Percentiles rank a stretch among this genome's conserved stretches.
Conservation (phyloP, 2,797 vertebrate species). For the Antrozous pallidus region DNA sequence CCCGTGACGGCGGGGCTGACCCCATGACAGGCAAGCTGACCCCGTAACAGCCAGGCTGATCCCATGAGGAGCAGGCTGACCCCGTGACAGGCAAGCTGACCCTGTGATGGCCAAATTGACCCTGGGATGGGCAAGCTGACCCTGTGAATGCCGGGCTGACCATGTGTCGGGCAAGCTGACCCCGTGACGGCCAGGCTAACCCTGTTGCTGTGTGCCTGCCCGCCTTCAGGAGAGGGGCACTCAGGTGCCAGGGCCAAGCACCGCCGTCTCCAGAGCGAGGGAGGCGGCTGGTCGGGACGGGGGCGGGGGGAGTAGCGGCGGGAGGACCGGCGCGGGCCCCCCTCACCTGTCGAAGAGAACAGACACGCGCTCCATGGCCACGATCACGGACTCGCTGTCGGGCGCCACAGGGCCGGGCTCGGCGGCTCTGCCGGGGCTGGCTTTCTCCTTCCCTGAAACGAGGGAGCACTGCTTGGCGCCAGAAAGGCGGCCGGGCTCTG, state of each 20-base stretch:
- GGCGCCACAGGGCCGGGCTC: slow-evolving; percentile 90
- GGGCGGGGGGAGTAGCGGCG: rapidly evolving
- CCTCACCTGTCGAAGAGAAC: slow-evolving; percentile 97
- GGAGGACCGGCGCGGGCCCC: rapidly evolving
- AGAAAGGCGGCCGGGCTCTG: neutral
- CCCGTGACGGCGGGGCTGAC: too few relatives aligned
- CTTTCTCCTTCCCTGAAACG: slow-evolving; percentile 94
- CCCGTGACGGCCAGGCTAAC: rapidly evolving
- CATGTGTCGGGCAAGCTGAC: too few relatives aligned
- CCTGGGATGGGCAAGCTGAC: too few relatives aligned
- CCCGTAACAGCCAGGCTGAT: too few relatives aligned
- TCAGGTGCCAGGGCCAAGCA: neutral
- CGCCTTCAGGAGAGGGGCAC: rapidly evolving
- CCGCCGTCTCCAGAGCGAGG: rapidly evolving
- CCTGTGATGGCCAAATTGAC: rapidly evolving
- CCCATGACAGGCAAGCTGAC: too few relatives aligned
- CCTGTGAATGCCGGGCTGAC: too few relatives aligned
- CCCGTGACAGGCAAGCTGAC: too few relatives aligned
- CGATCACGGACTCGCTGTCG: slow-evolving; percentile 97
- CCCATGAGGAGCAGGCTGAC: too few relatives aligned
- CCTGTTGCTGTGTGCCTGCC: neutral
- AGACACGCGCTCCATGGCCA: slow-evolving; percentile 98
- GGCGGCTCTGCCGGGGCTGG: slow-evolving; percentile 88
- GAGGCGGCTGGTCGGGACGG: too few relatives aligned
- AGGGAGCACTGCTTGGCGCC: neutral